Conservation (phyloP, 2,888 invertebrate species). For the Siphlonurus alternatus region DNA sequence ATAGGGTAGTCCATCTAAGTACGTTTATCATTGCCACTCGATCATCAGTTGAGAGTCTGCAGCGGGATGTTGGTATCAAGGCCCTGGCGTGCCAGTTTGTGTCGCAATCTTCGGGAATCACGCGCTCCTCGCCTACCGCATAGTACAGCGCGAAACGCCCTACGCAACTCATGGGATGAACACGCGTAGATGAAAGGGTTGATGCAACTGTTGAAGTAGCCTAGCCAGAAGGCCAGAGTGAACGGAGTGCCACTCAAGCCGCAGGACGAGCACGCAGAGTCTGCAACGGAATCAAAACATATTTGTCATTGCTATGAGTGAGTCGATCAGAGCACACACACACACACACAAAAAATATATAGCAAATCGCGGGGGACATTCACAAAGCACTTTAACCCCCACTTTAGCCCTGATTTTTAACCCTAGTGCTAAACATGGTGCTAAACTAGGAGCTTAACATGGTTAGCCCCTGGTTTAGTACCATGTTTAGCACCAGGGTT, state of each 20-base stretch:
- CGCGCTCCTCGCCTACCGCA: constrained; percentile 19
- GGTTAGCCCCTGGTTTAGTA: too few species aligned
- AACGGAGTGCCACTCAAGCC: constrained; percentile 33
- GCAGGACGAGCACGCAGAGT: constrained; percentile 31
- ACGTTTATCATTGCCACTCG: too few species aligned
- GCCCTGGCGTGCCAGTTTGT: not conserved
- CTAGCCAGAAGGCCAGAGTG: constrained; percentile 48
- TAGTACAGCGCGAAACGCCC: constrained; percentile 31
- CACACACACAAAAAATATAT: too few species aligned
- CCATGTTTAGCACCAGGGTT: too few species aligned
- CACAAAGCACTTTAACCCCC: too few species aligned
- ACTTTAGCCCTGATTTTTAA: too few species aligned
- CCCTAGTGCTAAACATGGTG: too few species aligned
- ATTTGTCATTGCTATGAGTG: too few species aligned
- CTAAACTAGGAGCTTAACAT: too few species aligned
- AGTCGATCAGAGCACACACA: too few species aligned
- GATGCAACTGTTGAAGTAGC: constrained; percentile 48
- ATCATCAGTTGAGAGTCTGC: not conserved
- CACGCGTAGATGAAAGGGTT: constrained; percentile 50
- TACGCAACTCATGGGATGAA: constrained; percentile 32
- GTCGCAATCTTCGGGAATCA: not conserved
- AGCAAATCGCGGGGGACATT: too few species aligned
- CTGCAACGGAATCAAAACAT: constrained; percentile 25
- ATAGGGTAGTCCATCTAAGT: too few species aligned
- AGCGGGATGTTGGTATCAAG: not conserved